Conservation (phyloP, 2,797 vertebrate genomes). For the Etheostoma perlongum region DNA sequence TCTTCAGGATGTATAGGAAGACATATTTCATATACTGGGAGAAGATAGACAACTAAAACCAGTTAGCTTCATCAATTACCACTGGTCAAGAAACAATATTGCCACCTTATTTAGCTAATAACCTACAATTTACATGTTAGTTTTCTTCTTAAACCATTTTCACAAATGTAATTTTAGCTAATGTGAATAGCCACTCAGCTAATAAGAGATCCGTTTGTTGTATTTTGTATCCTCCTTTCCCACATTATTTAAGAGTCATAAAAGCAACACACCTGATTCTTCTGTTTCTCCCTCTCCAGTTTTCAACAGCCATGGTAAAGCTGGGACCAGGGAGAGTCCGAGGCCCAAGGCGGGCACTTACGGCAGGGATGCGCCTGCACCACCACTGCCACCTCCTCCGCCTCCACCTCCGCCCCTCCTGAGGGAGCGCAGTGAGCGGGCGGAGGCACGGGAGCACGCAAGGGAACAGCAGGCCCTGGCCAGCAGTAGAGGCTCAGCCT, state of each 20-base stretch:
- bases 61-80: background rate
- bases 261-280: slow-evolving; percentile 10
- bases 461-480: slow-evolving; percentile 85
- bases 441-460: slow-evolving; percentile 88
- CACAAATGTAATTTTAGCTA: background rate
- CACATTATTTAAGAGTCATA: background rate
- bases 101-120: background rate
- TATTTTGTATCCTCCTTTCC: background rate
- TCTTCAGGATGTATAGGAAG: background rate
- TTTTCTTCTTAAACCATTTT: background rate
- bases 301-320: slow-evolving; percentile 93
- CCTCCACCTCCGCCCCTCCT: slow-evolving; percentile 83
- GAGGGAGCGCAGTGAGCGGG: slow-evolving; percentile 92
- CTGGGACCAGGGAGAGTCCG: slow-evolving; percentile 90
- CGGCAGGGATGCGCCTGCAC: slow-evolving; percentile 87
- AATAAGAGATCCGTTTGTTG: background rate
- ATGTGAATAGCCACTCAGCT: background rate
- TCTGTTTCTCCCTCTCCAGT: slow-evolving; percentile 78
- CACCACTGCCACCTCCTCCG: slow-evolving; percentile 76
- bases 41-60: background rate
- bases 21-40: background rate
- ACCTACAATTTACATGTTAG: background rate
- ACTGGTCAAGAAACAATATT: background rate
- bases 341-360: slow-evolving; percentile 86
- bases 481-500: slow-evolving; percentile 86